A percentile compares a stretch with the other conserved stretches of the same genome.
These are phyloP conservation scores for Pherbina coryleti DNA, from an alignment of 2,888 invertebrate species.

Conservation along the genomic window DNA sequence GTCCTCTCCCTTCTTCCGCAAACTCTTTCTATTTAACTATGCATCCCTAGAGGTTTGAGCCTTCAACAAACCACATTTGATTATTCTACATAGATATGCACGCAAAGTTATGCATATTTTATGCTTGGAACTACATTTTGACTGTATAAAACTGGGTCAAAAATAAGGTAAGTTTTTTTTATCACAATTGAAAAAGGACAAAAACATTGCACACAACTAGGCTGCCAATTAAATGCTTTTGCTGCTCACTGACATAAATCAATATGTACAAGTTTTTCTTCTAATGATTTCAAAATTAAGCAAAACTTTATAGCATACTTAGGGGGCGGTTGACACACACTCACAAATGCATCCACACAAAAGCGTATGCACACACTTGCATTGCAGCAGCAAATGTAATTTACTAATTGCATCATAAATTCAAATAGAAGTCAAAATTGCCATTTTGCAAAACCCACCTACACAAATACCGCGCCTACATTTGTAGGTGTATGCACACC, in stretches of 20 bases:
- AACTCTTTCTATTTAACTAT: neutral
- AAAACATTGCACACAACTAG: neutral
- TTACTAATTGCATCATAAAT: conserved; percentile 5
- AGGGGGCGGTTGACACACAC: neutral
- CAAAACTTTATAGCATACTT: neutral
- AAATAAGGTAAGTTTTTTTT: too few species aligned
- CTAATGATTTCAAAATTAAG: neutral
- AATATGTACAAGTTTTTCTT: neutral
- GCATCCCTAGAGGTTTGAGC: neutral
- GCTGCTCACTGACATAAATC: neutral
- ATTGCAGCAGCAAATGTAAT: neutral
- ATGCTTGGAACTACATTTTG: neutral
- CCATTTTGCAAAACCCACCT: neutral
- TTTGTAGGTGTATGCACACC: neutral
- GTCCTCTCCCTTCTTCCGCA: neutral
- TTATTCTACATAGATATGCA: neutral
- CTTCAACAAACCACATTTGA: neutral
- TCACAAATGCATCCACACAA: neutral
- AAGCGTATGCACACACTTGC: neutral
- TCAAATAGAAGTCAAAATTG: neutral
- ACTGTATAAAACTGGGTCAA: too few species aligned
- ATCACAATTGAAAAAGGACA: neutral
- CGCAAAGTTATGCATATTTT: neutral
- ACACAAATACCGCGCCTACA: neutral
- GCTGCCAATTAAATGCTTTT: neutral